Conservation (phyloP, 2,797 vertebrate genomes). For the Enteromius radiatus region DNA sequence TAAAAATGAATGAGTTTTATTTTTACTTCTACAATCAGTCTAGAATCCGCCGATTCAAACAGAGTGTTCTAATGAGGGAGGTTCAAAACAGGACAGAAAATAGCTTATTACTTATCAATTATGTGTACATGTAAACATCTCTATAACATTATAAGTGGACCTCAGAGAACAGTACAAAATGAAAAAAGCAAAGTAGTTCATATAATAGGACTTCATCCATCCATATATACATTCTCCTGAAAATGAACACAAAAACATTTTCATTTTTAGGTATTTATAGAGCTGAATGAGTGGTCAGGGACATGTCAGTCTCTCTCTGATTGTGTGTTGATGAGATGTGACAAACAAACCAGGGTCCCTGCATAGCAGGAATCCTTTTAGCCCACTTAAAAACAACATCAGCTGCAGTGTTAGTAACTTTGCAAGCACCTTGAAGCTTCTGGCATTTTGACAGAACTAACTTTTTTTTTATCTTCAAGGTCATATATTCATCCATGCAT, state of each 20-base stretch:
- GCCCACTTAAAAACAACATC: slow-evolving; percentile 2
- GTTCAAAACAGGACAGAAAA: too few relatives aligned
- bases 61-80: too few relatives aligned
- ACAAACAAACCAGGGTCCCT: slow-evolving; percentile 21
- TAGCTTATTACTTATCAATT: too few relatives aligned
- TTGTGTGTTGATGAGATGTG: slow-evolving; percentile 24
- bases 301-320: neutral
- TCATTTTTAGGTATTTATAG: neutral
- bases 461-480: neutral
- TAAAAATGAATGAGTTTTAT: too few relatives aligned
- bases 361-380: slow-evolving; percentile 33
- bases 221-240: neutral
- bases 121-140: too few relatives aligned
- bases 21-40: too few relatives aligned
- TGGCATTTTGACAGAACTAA: slow-evolving; percentile 18
- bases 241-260: neutral
- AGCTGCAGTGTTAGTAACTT: slow-evolving; percentile 13
- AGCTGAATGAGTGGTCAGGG: neutral
- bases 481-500: slow-evolving; percentile 13
- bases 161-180: too few relatives aligned
- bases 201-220: neutral
- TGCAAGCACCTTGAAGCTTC: slow-evolving; percentile 4
- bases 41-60: too few relatives aligned
- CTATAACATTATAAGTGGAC: too few relatives aligned
- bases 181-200: too few relatives aligned